A percentile compares a stretch with the other conserved stretches of the same genome.
Conservation (phyloP, 2,888 invertebrate species). For the Lacanobia wlatinum region DNA sequence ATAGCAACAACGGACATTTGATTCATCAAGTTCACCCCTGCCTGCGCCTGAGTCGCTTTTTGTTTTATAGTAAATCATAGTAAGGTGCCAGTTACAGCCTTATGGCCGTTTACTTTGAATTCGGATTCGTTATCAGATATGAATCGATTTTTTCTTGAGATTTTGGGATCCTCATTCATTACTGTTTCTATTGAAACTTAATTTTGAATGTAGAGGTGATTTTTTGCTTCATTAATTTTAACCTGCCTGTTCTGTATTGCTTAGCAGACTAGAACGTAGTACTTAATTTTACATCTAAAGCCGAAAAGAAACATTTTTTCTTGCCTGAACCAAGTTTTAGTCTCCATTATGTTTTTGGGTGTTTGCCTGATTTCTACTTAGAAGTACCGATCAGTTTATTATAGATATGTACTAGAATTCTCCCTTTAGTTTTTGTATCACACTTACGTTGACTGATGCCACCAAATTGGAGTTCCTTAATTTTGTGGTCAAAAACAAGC, state of each 20-base stretch:
- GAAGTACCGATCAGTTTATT: not conserved
- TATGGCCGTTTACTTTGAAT: constrained; percentile 51
- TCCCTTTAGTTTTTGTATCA: not conserved
- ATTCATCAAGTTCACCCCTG: constrained; percentile 67
- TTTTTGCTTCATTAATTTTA: constrained; percentile 17
- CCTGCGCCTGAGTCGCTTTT: constrained; percentile 53
- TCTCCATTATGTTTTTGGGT: too few relatives aligned
- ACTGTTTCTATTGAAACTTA: constrained; percentile 18
- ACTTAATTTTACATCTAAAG: not conserved
- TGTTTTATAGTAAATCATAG: constrained; percentile 63
- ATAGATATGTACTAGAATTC: not conserved
- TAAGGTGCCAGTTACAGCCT: constrained; percentile 59
- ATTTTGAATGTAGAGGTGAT: constrained; percentile 9
- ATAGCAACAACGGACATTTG: constrained; percentile 70
- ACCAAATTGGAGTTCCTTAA: not conserved
- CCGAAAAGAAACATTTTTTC: not conserved
- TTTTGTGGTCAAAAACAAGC: not conserved
- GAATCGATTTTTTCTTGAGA: constrained; percentile 33
- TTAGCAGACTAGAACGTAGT: not conserved
- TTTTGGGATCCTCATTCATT: constrained; percentile 47
- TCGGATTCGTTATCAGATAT: constrained; percentile 44
- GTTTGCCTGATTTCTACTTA: not conserved
- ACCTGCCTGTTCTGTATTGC: not conserved
- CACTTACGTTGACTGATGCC: not conserved
- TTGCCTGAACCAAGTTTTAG: not conserved